phyloP scores from a whole-genome alignment of 2,888 invertebrate species.

The Kryphioiulus occultus region DNA sequence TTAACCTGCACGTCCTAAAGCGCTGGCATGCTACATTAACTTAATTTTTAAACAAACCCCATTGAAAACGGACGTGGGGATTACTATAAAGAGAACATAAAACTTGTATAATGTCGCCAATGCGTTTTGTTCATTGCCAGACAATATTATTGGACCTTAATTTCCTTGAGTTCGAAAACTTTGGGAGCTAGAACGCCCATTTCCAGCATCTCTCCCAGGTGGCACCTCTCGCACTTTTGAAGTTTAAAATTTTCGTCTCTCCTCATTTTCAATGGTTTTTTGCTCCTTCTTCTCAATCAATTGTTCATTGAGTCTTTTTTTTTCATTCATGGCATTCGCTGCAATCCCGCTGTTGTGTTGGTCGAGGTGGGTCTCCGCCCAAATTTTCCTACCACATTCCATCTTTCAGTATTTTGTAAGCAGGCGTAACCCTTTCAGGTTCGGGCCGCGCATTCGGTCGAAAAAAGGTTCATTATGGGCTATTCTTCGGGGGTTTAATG shows the following conservation, averaged over 20 bases:
- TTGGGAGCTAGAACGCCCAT: not conserved
- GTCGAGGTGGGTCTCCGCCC: slow-evolving; percentile 21
- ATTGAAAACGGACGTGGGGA: no score
- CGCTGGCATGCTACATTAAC: no score
- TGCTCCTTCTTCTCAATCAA: slow-evolving; percentile 6
- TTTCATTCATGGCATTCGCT: slow-evolving; percentile 10
- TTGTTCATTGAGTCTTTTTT: slow-evolving; percentile 22
- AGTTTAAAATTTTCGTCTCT: not conserved
- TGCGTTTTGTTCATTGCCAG: no score
- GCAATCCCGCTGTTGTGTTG: not conserved
- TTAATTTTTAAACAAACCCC: no score
- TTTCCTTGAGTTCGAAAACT: no score
- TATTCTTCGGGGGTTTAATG: slow-evolving; percentile 33
- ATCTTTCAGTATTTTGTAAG: slow-evolving; percentile 39
- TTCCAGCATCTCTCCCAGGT: not conserved
- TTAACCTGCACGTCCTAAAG: no score
- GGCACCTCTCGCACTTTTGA: slow-evolving; percentile 1
- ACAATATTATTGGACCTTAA: no score
- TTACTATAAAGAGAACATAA: no score
- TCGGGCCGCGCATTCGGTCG: slow-evolving; percentile 29
- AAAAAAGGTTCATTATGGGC: slow-evolving; percentile 36
- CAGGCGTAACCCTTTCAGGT: slow-evolving; percentile 40
- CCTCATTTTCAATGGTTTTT: not conserved
- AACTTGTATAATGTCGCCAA: no score
- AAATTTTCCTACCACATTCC: slow-evolving; percentile 40